phyloP scores from a whole-genome alignment of 30 jellyfish, hydroid and myxozoan species.

The Mastigias papua region DNA sequence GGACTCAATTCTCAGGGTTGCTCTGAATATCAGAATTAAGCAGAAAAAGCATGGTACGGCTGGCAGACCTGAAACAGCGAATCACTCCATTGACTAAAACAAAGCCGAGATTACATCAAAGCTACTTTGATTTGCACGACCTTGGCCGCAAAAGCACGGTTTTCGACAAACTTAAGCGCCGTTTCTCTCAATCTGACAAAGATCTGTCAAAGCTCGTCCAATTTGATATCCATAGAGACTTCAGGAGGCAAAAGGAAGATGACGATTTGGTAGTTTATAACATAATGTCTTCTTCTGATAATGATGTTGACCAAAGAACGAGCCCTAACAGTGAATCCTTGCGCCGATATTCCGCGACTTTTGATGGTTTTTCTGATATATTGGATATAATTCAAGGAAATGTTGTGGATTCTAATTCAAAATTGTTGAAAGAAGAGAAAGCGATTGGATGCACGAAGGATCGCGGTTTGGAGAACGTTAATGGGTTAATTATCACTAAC shows the following conservation, averaged over 20 bases:
- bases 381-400: constrained; percentile 8
- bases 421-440: neutral
- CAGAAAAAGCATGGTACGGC: constrained; percentile 24
- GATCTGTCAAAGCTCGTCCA: constrained; percentile 41
- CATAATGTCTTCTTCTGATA: neutral
- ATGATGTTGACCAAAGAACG: neutral
- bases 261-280: constrained; percentile 19
- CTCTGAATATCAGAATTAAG: neutral
- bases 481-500: neutral
- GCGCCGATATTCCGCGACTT: constrained; percentile 18
- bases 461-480: neutral
- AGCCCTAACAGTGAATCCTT: neutral
- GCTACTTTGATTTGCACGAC: constrained; percentile 39
- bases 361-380: constrained; percentile 7
- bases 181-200: constrained; percentile 62
- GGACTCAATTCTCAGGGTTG: neutral
- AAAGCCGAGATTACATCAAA: constrained; percentile 51
- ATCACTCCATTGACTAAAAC: constrained; percentile 28
- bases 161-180: constrained; percentile 50
- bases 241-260: neutral
- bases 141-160: constrained; percentile 22
- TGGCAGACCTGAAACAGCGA: constrained; percentile 19
- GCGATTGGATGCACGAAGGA: neutral
- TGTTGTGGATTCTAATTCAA: neutral
- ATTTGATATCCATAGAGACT: neutral